Evolutionary conservation across 2,113 vertebrate genomes (phyloP).

Genomic region (Cynoglossus semilaevis): DNA sequence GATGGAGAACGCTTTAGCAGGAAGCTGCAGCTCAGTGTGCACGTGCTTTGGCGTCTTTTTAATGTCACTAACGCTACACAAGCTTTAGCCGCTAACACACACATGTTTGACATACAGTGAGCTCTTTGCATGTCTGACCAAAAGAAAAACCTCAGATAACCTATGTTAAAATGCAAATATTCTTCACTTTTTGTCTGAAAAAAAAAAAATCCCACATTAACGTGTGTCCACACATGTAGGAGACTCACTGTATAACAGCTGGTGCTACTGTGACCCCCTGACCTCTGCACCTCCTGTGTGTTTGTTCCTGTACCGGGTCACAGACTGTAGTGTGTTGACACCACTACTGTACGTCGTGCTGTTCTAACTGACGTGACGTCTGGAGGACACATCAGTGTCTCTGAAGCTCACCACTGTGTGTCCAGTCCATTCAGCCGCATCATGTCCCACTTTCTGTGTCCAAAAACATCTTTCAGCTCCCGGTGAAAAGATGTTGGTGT

Average conservation of each 20-base stretch:
- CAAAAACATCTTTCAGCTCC: constrained; percentile 69
- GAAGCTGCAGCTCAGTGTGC: constrained; percentile 24
- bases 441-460: constrained; percentile 57
- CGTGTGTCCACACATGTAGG: constrained; percentile 10
- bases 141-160: neutral
- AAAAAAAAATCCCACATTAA: too few relatives aligned
- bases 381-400: constrained; percentile 44
- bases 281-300: constrained; percentile 32
- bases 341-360: constrained; percentile 36
- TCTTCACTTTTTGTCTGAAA: too few relatives aligned
- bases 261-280: constrained; percentile 12
- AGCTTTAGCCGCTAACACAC: constrained; percentile 30
- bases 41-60: constrained; percentile 22
- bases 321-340: constrained; percentile 42
- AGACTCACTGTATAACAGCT: constrained; percentile 55
- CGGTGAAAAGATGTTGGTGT: constrained; percentile 75
- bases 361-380: constrained; percentile 30
- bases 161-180: too few relatives aligned
- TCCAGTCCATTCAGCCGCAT: constrained; percentile 47
- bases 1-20: too few relatives aligned
- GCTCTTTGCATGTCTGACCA: constrained; percentile 38
- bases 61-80: constrained; percentile 40
- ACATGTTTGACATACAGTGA: constrained; percentile 50
- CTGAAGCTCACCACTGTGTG: constrained; percentile 37
- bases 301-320: constrained; percentile 42